Base-by-base conservation (phyloP, 2,888 invertebrate genomes). In the Galerucella pusilla region DNA sequence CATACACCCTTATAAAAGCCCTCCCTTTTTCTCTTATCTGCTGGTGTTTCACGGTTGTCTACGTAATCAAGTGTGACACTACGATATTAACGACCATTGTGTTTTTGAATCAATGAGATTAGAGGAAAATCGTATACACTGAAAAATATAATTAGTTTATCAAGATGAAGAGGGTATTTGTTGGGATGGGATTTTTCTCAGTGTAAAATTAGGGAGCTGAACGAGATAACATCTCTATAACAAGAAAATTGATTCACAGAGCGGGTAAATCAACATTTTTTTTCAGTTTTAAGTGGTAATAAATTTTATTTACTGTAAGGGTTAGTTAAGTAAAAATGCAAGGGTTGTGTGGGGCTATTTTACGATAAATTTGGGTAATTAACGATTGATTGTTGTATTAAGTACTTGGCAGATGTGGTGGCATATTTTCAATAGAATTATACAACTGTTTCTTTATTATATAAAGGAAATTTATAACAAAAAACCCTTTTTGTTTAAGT, bases 61-160 rank as follows among this genome's bases (percentile, higher is more conserved):
- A 81, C 81, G 84, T 86, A 85, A 87, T 87, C 85, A 84, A 86
- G 85, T 86, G 85, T 85, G 87, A 87, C 87, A 86, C 81, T 81
- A 81, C 78, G 84, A 83, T 85, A 86, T 86, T 87, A 87, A 86
- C 85, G 85, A 83, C 79, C 84, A 85, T 87, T 87, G 86, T 86
- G 82, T 81, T 81, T 20, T 81, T 80, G 76, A 84, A 85, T 86
- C 86, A 85, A 85, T 84, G 85, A 81, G 80, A 82, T 77, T 81
- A 79, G 77, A 79, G 75, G 75, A 79, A 80, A 80, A 28, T 59
- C 25, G 0, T 59, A 57, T 45, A 59, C 65, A 14, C 35, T 46
- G 66, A 65, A 71, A 65, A 57, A 35, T 52, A n/a, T 60, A 10
- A 12, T 20, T 25, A 59, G 20, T 59, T 59, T 59, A 16, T 52